A percentile compares a stretch with the other conserved stretches of the same genome.
These are phyloP conservation scores for Drosophila formosana DNA, from an alignment of 2,888 invertebrate genomes.

Conservation along the genomic window DNA sequence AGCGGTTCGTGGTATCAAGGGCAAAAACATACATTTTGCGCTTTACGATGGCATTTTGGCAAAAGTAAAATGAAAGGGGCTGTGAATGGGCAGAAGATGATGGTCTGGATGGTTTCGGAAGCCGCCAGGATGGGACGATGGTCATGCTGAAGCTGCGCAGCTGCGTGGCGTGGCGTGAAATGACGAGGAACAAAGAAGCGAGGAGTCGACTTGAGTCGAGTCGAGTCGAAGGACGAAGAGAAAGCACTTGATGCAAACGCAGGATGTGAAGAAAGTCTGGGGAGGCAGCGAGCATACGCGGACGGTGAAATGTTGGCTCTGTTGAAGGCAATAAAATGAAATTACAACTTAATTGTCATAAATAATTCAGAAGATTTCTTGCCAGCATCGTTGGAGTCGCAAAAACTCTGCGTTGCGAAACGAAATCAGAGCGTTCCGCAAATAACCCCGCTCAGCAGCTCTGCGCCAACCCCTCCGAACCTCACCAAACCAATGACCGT, in stretches of 20 bases:
- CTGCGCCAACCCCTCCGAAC: background rate
- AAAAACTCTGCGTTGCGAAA: conserved; percentile 53
- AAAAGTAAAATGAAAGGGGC: conserved; percentile 64
- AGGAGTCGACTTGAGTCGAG: conserved; percentile 28
- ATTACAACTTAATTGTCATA: conserved; percentile 79
- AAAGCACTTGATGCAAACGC: conserved; percentile 9
- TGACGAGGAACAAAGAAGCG: conserved; percentile 59
- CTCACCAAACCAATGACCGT: background rate
- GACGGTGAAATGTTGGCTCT: conserved; percentile 67
- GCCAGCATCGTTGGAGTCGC: conserved; percentile 44
- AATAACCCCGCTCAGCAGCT: conserved; percentile 20
- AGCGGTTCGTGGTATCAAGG: conserved; percentile 61
- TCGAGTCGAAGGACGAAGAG: conserved; percentile 8
- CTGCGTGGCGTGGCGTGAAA: conserved; percentile 66
- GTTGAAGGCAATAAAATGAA: conserved; percentile 74
- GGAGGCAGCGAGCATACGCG: conserved; percentile 35
- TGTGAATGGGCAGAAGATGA: conserved; percentile 43
- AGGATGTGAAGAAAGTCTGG: background rate
- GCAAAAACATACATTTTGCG: conserved; percentile 68
- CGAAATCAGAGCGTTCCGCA: conserved; percentile 58
- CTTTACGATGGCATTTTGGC: conserved; percentile 69
- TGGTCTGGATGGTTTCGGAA: conserved; percentile 3
- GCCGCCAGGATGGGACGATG: conserved; percentile 33
- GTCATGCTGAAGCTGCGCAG: conserved; percentile 63
- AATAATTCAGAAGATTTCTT: conserved; percentile 74